Evolutionary conservation across 2,888 invertebrate species (phyloP), one percentile per base, ranked within the genome.

Genomic region (Pterostichus niger): DNA sequence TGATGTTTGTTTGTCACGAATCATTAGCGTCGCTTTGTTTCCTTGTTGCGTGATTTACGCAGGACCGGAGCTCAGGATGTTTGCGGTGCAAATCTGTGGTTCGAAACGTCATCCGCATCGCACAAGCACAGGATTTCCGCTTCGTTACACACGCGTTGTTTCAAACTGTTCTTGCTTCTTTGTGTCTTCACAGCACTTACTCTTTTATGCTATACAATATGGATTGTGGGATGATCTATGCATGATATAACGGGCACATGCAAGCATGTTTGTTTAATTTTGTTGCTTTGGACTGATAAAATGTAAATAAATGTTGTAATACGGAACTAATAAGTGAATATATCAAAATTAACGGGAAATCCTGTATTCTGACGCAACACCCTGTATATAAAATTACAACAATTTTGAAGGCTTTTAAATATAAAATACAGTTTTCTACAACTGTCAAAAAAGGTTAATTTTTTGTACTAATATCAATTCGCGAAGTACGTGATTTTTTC

Each of bases 31-130:
- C 1, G n/a, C 33, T 35, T 33, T 35, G 33, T 64, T 31, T 64
- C 33, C 13, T 35, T 5, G 1, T 49, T 64, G 35, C 35, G 35
- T 64, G 64, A 64, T 64, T 33, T 33, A 64, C 33, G 35, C 7
- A n/a, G 35, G 35, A 10, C 49, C 49, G 6, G 0, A 7, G 13
- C 11, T 56, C 31, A 75, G 75, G 75, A 75, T 75, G 75, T 75
- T 73, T 75, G 75, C 75, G 75, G 75, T 75, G 75, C 75, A 31
- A 75, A 75, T 52, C 31, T 75, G 52, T 75, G 75, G 75, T 52
- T 33, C 68, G 68, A 44, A 44, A 17, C 68, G 68, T 71, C 68
- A 71, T 71, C 24, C 35, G 11, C 35, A 24, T 11, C n/a, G 44
- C 24, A 44, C 40, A 44, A 13, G 24, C 46, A 49, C 73, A 75